These are phyloP conservation scores for Dicyrtomina minuta DNA, from an alignment of 2,888 invertebrate species.

Conservation along the genomic window DNA sequence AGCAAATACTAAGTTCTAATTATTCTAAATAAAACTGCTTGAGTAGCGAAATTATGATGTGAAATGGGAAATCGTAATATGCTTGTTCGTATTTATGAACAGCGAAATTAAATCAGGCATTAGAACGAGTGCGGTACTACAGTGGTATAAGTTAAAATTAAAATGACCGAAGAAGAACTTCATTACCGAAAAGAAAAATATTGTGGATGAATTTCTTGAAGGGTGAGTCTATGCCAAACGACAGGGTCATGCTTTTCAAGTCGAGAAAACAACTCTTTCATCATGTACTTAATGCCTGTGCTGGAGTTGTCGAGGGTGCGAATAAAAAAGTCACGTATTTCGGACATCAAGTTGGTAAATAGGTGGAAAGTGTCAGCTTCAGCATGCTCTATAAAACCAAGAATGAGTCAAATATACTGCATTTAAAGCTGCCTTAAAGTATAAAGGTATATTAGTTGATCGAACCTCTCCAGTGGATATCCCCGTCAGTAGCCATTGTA, in stretches of 20 bases:
- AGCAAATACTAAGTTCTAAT: too few species aligned
- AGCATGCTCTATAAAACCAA: slow-evolving; percentile 70
- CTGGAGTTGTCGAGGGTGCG: slow-evolving; percentile 91
- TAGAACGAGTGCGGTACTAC: not conserved
- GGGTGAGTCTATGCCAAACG: slow-evolving; percentile 74
- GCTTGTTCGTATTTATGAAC: too few species aligned
- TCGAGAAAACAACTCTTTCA: slow-evolving; percentile 76
- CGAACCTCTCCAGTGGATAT: slow-evolving; percentile 74
- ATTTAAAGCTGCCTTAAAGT: too few species aligned
- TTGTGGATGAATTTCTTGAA: slow-evolving; percentile 87
- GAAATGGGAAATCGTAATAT: too few species aligned
- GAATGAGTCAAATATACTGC: not conserved
- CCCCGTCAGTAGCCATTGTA: slow-evolving; percentile 88
- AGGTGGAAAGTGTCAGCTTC: slow-evolving; percentile 98
- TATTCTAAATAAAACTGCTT: too few species aligned
- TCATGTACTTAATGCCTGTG: slow-evolving; percentile 77
- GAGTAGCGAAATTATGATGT: too few species aligned
- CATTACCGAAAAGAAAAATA: slow-evolving; percentile 49
- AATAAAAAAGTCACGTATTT: slow-evolving; percentile 96
- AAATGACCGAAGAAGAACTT: too few species aligned
- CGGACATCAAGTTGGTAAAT: slow-evolving; percentile 96
- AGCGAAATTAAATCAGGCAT: not conserved
- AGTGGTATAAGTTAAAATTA: too few species aligned
- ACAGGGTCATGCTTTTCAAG: slow-evolving; percentile 74
- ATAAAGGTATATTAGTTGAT: slow-evolving; percentile 8